Percentiles rank a stretch among this genome's conserved stretches.
Evolutionary conservation across 2,113 vertebrate genomes (phyloP).

Genomic region (Lamprotornis superbus): DNA sequence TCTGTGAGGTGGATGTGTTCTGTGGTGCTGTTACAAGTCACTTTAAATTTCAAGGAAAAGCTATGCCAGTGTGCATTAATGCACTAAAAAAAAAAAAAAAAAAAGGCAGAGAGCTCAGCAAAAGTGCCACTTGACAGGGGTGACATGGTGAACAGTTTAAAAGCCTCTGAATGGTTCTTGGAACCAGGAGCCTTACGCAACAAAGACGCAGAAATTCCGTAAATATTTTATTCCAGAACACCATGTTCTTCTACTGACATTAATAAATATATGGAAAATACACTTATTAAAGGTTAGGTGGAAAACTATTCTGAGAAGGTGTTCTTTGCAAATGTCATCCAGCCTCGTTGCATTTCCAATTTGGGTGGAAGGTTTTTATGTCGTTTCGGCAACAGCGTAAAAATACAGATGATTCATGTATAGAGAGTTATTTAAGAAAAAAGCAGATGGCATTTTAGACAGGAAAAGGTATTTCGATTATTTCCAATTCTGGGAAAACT

Average conservation of each 20-base stretch:
- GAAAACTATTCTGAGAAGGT: neutral
- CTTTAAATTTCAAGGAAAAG: neutral
- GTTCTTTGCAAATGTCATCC: slow-evolving; percentile 11
- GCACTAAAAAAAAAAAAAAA: neutral
- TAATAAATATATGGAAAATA: slow-evolving; percentile 1
- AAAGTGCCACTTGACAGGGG: neutral
- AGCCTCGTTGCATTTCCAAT: neutral
- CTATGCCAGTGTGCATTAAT: neutral
- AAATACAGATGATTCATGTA: neutral
- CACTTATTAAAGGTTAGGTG: slow-evolving; percentile 22
- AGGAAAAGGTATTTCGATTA: neutral
- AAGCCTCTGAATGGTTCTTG: neutral
- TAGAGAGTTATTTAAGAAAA: neutral
- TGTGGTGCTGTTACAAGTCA: neutral
- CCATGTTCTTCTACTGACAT: neutral
- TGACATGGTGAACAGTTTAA: neutral
- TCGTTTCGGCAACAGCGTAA: neutral
- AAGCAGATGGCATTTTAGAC: neutral
- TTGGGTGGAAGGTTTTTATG: neutral
- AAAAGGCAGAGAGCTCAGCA: neutral
- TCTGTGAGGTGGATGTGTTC: neutral
- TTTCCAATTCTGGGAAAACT: neutral
- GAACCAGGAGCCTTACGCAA: neutral
- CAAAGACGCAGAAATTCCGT: neutral
- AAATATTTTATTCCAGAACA: neutral